Base-by-base conservation (phyloP, 2,888 invertebrate genomes). In the Pachliopta kotzebuea region DNA sequence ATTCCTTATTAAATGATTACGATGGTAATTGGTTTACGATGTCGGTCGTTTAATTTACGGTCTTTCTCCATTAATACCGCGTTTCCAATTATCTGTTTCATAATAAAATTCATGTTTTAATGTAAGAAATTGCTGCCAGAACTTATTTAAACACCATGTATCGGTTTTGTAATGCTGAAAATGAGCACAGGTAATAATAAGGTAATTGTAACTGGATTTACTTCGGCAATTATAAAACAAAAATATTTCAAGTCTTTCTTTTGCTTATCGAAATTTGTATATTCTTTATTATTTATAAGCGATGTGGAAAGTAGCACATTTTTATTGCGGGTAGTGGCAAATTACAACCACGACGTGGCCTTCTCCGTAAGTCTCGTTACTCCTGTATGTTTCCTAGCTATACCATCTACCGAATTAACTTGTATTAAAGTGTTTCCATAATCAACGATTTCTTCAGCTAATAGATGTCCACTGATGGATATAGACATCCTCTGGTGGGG, bases 1-100 rank as follows among this genome's bases (percentile, higher is more conserved):
- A 23, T 31, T n/a, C 29, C 55, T 49, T 55, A 55, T 49, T 55
- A 55, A 55, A 54, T 24, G 57, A 63, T 54, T 63, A n/a, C 53
- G n/a, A 23, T 18, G 45, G 53, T 57, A 52, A 58, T 45, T 54
- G 57, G 42, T 63, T 53, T 26, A 54, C 23, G 23, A 49, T 49
- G 23, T 31, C 49, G 21, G 54, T 20, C 49, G n/a, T 55, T 59
- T 6, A 31, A 58, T 55, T 55, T 50, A 29, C 57, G 53, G 20
- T 26, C 20, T 58, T 42, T 18, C 6, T 58, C 57, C 57, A 26
- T 26, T 58, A 58, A 23, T 37, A 31, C 31, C 42, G 23, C 18
- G 18, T 23, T 54, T 54, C 8, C 18, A 54, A 54, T 21, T 54
- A 54, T 54, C 54, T 21, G 26, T 54, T 54, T 54, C 18, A 21